A percentile compares a stretch with the other conserved stretches of the same genome.
Evolutionary conservation across 1,140 invertebrate species (phyloP).

Genomic region (Meloidogyne exigua): DNA sequence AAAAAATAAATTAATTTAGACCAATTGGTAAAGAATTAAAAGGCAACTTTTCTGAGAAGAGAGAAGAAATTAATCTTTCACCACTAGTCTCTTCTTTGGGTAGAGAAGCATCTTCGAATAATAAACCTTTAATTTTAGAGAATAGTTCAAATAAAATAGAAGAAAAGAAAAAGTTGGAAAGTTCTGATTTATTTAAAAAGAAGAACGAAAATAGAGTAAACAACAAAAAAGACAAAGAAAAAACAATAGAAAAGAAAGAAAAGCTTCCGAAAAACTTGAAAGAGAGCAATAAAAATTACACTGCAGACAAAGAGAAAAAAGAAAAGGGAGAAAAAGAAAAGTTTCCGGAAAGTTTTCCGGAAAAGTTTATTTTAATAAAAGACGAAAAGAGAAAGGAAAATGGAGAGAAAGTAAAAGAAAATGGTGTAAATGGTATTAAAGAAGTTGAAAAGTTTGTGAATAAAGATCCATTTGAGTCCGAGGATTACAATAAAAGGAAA

Average conservation of each 20-base stretch:
- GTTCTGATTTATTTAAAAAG: not conserved
- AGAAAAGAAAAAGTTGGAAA: not conserved
- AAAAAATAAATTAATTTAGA: not conserved
- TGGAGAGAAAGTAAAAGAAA: not conserved
- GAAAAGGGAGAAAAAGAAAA: slow-evolving; percentile 11
- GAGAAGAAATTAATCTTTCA: not conserved
- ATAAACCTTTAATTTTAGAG: not conserved
- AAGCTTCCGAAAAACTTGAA: not conserved
- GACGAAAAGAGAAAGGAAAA: slow-evolving; percentile 6
- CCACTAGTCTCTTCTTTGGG: not conserved
- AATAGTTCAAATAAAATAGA: not conserved
- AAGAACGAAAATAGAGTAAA: not conserved
- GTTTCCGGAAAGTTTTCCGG: not conserved
- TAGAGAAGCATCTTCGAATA: no score
- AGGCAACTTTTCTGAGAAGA: not conserved
- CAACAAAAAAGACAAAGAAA: not conserved
- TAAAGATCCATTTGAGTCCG: not conserved
- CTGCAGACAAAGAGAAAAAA: not conserved
- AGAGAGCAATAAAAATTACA: no score
- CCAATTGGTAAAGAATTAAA: not conserved
- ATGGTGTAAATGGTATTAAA: no score
- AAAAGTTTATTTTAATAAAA: not conserved
- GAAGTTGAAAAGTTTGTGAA: not conserved
- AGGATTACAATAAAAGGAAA: not conserved
- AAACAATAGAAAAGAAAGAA: not conserved